phyloP scores from a whole-genome alignment of 1,140 invertebrate species.

The Ericerus pela region DNA sequence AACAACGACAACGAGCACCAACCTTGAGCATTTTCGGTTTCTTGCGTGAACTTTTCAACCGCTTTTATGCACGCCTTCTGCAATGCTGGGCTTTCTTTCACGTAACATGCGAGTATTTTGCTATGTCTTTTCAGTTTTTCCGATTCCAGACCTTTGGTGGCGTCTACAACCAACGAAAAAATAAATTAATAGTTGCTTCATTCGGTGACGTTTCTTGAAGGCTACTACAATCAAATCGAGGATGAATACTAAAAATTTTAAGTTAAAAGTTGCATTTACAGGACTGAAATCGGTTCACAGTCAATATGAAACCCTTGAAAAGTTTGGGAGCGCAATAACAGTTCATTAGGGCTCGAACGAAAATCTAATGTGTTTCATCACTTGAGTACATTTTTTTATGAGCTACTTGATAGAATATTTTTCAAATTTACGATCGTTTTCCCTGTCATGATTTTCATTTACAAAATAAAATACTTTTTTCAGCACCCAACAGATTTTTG shows the following conservation, averaged over 20 bases:
- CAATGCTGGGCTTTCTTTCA: not conserved
- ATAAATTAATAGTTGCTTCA: not conserved
- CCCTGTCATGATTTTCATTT: no score
- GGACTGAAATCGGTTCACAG: no score
- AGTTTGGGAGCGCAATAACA: no score
- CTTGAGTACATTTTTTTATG: no score
- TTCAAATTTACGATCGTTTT: no score
- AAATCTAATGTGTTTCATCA: no score
- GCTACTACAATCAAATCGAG: not conserved
- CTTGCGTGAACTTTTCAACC: not conserved
- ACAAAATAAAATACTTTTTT: no score
- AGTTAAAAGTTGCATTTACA: no score
- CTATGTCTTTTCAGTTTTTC: constrained; percentile 1
- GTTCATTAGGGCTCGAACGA: no score
- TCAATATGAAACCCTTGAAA: no score
- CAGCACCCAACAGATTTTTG: no score
- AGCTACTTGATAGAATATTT: no score
- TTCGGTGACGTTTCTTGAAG: not conserved
- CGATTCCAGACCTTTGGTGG: not conserved
- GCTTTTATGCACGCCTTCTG: not conserved
- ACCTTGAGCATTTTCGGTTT: not conserved
- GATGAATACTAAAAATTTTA: not conserved
- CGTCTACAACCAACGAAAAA: not conserved
- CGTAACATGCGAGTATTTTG: constrained; percentile 5
- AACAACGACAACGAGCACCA: not conserved